phyloP scores from a whole-genome alignment of 2,888 invertebrate species.

The Drosophila eohydei region DNA sequence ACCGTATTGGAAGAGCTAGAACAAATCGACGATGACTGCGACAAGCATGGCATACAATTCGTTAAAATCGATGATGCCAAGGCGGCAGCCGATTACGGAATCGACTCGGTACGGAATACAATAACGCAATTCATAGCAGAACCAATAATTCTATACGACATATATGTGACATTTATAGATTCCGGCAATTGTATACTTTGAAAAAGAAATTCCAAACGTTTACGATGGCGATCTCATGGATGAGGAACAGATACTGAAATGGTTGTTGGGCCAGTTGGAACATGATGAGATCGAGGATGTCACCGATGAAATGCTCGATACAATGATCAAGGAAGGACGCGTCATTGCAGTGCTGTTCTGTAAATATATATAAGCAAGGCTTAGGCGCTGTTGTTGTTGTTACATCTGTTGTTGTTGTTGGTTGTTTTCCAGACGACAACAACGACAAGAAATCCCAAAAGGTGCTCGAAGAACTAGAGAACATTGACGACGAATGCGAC shows the following conservation, averaged over 20 bases:
- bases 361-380: slow-evolving; percentile 86
- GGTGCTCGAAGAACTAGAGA: slow-evolving; percentile 94
- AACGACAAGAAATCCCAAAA: slow-evolving; percentile 94
- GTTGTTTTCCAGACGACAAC: slow-evolving; percentile 89
- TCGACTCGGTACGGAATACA: slow-evolving; percentile 86
- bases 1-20: slow-evolving; percentile 93
- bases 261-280: slow-evolving; percentile 94
- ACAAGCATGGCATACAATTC: slow-evolving; percentile 95
- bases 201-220: slow-evolving; percentile 96
- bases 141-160: not conserved
- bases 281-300: slow-evolving; percentile 98
- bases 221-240: slow-evolving; percentile 96
- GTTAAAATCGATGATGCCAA: slow-evolving; percentile 95
- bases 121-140: not conserved
- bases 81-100: slow-evolving; percentile 94
- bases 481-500: slow-evolving; percentile 97
- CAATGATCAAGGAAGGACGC: slow-evolving; percentile 94
- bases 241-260: slow-evolving; percentile 94
- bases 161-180: slow-evolving; percentile 81
- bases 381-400: slow-evolving; percentile 4
- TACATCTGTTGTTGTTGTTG: slow-evolving; percentile 11
- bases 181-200: slow-evolving; percentile 96
- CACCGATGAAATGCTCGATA: slow-evolving; percentile 96
- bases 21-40: slow-evolving; percentile 97
- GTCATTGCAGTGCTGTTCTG: slow-evolving; percentile 96